phyloP scores from a whole-genome alignment of 64 coral and sea anemone species.

The Pachyseris speciosa region DNA sequence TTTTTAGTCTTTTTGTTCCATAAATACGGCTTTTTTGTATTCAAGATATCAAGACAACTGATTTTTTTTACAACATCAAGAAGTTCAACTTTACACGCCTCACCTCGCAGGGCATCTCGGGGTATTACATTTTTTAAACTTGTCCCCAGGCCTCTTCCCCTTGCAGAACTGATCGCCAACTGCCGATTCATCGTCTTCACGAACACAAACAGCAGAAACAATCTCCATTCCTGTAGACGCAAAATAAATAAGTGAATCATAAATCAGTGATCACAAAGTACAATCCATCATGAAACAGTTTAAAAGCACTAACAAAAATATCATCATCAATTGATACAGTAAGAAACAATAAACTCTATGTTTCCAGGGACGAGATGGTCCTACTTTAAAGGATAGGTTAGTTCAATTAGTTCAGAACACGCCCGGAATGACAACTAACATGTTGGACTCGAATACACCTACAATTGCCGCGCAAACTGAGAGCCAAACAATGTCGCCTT shows the following conservation, averaged over 20 bases:
- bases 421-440: background rate
- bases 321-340: background rate
- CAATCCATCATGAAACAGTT: background rate
- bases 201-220: background rate
- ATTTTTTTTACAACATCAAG: too few species aligned
- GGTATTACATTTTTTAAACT: slow-evolving; percentile 1
- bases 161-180: slow-evolving; percentile 6
- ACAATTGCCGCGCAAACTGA: slow-evolving; percentile 8
- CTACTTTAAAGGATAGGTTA: background rate
- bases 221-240: background rate
- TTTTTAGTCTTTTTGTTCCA: too few species aligned
- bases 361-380: background rate
- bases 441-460: background rate
- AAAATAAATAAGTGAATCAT: too few species aligned
- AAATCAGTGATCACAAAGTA: too few species aligned
- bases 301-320: background rate
- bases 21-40: too few species aligned
- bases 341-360: background rate
- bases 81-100: too few species aligned
- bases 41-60: too few species aligned
- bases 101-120: slow-evolving; percentile 1
- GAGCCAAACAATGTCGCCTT: slow-evolving; percentile 1
- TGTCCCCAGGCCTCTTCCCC: background rate
- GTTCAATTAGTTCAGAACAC: slow-evolving; percentile 1
- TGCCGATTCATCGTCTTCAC: background rate